Evolutionary conservation across 2,888 invertebrate species (phyloP).

Genomic region (Perizoma flavofasciatum): DNA sequence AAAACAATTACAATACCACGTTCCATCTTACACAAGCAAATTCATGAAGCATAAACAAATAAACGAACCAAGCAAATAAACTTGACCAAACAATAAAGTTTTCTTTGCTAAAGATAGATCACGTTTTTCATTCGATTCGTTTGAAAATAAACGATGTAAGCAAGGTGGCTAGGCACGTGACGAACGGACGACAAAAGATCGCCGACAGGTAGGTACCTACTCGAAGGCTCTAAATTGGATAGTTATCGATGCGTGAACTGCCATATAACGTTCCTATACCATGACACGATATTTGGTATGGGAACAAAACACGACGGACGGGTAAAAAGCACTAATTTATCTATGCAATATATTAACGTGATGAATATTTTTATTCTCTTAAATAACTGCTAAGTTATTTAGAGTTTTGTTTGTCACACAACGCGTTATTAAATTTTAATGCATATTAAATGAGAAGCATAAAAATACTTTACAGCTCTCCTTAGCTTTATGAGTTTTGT

Average conservation of each 20-base stretch:
- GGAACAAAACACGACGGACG: conserved; percentile 1
- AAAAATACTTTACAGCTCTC: conserved; percentile 27
- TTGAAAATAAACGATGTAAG: conserved; percentile 59
- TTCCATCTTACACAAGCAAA: conserved; percentile 9
- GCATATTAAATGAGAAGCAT: conserved; percentile 22
- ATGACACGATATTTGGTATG: conserved; percentile 14
- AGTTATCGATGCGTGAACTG: conserved; percentile 79
- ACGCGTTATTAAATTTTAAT: conserved; percentile 22
- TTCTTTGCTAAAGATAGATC: conserved; percentile 57
- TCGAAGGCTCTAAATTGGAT: conserved; percentile 72
- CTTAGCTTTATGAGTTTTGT: conserved; percentile 27
- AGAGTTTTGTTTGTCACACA: conserved; percentile 17
- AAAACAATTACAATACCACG: conserved; percentile 1
- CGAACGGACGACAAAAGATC: conserved; percentile 74
- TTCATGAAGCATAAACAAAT: conserved; percentile 14
- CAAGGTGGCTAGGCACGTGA: conserved; percentile 66
- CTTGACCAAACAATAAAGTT: conserved; percentile 45
- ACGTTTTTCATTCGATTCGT: conserved; percentile 61
- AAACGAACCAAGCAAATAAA: conserved; percentile 43
- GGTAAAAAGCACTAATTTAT: too few species aligned
- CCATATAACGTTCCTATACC: background rate
- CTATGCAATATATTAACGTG: too few species aligned
- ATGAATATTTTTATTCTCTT: too few species aligned
- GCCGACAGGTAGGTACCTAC: conserved; percentile 66
- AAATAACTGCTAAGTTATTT: too few species aligned